Base-by-base conservation (phyloP, 2,888 invertebrate species). In the Catocala sponsa region DNA sequence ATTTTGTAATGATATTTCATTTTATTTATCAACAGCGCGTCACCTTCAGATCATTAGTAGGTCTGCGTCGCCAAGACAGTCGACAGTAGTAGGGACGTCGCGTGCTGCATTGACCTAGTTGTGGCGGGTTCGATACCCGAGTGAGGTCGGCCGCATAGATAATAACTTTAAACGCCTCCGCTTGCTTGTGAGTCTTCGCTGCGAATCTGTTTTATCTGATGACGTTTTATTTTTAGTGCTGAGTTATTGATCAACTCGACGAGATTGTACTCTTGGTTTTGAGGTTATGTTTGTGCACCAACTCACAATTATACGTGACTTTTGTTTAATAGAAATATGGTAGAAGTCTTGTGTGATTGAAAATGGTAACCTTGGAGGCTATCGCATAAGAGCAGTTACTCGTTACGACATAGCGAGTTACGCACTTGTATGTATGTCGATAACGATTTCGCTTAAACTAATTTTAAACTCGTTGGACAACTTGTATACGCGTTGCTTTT, bases 91-190 rank as follows among this genome's bases (percentile, higher is more conserved):
- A 81, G 82, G 79, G 84, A 82, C 83, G 85, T 87, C 84, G 87
- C 89, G 88, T 84, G 91, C 88, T 84, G 91, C 92, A 91, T 88
- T 91, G 92, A 91, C 92, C 92, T 76, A 92, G 80, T 88, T 91
- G 81, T 65, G 72, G 80, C 86, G 90, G 88, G 92, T 92, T 92
- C 92, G 91, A 88, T 82, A 88, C 88, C 91, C 92, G 87, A 83
- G 70, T 80, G 89, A 92, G 92, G 92, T 85, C 91, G 86, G 78
- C 85, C 83, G 84, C 87, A 82, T 84, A 88, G 88, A 86, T 88
- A 89, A 89, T 89, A 84, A 84, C 85, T 82, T 77, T 83, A 80
- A 81, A 83, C 83, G 79, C 79, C 82, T 80, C 80, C 73, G 78
- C 82, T 83, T 81, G 81, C 83, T 83, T 82, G 82, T 79, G 83